A percentile compares a stretch with the other conserved stretches of the same genome.
Evolutionary conservation across 2,888 invertebrate species (phyloP).

Genomic region (Ennomos fuscantarius): DNA sequence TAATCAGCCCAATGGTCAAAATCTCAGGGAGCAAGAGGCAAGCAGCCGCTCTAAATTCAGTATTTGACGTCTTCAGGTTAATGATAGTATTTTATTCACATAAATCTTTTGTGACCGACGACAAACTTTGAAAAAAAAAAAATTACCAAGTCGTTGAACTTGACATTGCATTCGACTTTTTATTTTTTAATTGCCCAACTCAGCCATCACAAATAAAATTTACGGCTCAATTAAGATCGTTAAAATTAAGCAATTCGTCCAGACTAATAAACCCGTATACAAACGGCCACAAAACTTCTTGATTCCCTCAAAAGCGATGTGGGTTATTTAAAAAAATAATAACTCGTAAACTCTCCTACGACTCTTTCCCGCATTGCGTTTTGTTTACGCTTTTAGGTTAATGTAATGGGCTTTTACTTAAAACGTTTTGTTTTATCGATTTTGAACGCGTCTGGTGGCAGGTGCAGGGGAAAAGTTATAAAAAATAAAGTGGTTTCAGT

Average conservation of each 20-base stretch:
- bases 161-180: constrained; percentile 27
- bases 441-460: constrained; percentile 48
- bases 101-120: no score
- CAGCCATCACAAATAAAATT: constrained; percentile 40
- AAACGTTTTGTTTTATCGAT: constrained; percentile 65
- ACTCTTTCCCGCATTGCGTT: constrained; percentile 43
- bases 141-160: constrained; percentile 22
- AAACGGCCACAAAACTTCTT: constrained; percentile 39
- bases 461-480: constrained; percentile 48
- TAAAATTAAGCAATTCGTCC: constrained; percentile 45
- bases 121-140: no score
- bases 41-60: no score
- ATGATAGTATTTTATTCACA: no score
- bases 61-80: no score
- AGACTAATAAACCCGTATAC: constrained; percentile 38
- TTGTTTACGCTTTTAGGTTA: constrained; percentile 64
- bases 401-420: constrained; percentile 71
- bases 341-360: constrained; percentile 19
- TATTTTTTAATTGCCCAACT: constrained; percentile 40
- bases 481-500: constrained; percentile 35
- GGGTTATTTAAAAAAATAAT: constrained; percentile 39
- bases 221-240: constrained; percentile 47
- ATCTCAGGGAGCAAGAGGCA: no score
- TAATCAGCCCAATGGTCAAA: no score
- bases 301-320: constrained; percentile 35